A percentile compares a stretch with the other conserved stretches of the same genome.
Conservation (phyloP, 1,140 invertebrate species). For the Cryptotermes secundus region DNA sequence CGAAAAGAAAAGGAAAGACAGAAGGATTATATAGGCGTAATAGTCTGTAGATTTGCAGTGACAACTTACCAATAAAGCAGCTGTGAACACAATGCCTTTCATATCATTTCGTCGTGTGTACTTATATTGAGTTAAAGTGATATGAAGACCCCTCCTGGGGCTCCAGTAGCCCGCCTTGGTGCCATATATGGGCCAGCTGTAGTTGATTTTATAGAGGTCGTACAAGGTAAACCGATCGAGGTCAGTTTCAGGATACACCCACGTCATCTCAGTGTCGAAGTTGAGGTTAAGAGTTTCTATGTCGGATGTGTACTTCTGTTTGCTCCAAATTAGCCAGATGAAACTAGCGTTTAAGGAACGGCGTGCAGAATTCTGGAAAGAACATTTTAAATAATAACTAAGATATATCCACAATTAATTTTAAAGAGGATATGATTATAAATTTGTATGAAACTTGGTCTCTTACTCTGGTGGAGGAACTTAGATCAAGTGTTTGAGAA, state of each 20-base stretch:
- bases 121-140: constrained; percentile 11
- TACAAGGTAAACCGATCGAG: neutral
- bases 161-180: neutral
- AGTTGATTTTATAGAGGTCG: constrained; percentile 24
- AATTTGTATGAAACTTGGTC: too few species aligned
- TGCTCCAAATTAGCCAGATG: constrained; percentile 21
- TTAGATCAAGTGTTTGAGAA: too few species aligned
- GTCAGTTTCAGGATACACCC: neutral
- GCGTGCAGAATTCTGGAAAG: neutral
- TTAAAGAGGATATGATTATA: too few species aligned
- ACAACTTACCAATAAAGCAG: neutral
- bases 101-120: neutral
- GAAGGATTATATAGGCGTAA: neutral
- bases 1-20: neutral
- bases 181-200: constrained; percentile 20
- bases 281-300: neutral
- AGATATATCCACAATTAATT: too few species aligned
- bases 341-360: neutral
- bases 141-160: neutral
- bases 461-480: too few species aligned
- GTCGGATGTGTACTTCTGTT: neutral
- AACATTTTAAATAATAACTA: neutral
- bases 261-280: constrained; percentile 23
- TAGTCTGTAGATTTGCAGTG: too few species aligned
- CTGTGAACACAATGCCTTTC: neutral